A percentile compares a stretch with the other conserved stretches of the same genome.
Conservation (phyloP, 2,797 vertebrate genomes). For the Syngnathus rostellatus region DNA sequence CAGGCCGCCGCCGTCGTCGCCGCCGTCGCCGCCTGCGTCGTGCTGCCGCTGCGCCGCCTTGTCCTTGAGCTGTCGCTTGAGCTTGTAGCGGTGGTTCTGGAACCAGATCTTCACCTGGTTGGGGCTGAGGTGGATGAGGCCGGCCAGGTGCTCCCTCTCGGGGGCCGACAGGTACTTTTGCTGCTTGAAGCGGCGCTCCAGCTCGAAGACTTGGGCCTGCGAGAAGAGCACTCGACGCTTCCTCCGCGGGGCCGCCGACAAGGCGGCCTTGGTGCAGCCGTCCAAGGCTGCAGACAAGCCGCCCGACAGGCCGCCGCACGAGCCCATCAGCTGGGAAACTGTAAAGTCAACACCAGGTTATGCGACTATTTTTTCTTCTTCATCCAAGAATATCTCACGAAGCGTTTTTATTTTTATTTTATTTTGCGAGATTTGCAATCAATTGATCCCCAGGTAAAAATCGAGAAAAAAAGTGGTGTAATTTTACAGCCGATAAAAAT, state of each 20-base stretch:
- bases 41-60: slow-evolving; percentile 76
- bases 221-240: slow-evolving; percentile 91
- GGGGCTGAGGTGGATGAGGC: slow-evolving; percentile 85
- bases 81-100: slow-evolving; percentile 93
- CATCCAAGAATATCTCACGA: too few relatives aligned
- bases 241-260: slow-evolving; percentile 74
- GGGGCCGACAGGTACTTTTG: slow-evolving; percentile 90
- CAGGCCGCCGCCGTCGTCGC: slow-evolving; percentile 32
- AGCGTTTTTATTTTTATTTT: too few relatives aligned
- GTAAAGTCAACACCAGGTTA: not conserved
- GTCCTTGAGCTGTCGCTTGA: slow-evolving; percentile 89
- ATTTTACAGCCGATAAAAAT: too few relatives aligned
- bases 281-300: slow-evolving; percentile 77
- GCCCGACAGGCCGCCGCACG: slow-evolving; percentile 68
- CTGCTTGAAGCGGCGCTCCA: slow-evolving; percentile 88
- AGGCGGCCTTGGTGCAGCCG: slow-evolving; percentile 62
- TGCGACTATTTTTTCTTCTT: not conserved
- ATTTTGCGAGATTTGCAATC: too few relatives aligned
- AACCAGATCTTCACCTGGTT: slow-evolving; percentile 98
- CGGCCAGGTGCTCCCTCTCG: slow-evolving; percentile 87
- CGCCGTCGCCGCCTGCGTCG: slow-evolving; percentile 50
- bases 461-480: too few relatives aligned
- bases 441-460: too few relatives aligned
- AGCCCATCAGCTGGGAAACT: slow-evolving; percentile 91
- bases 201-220: slow-evolving; percentile 85